phyloP scores from a whole-genome alignment of 2,113 vertebrate species.

The Carettochelys insculpta region DNA sequence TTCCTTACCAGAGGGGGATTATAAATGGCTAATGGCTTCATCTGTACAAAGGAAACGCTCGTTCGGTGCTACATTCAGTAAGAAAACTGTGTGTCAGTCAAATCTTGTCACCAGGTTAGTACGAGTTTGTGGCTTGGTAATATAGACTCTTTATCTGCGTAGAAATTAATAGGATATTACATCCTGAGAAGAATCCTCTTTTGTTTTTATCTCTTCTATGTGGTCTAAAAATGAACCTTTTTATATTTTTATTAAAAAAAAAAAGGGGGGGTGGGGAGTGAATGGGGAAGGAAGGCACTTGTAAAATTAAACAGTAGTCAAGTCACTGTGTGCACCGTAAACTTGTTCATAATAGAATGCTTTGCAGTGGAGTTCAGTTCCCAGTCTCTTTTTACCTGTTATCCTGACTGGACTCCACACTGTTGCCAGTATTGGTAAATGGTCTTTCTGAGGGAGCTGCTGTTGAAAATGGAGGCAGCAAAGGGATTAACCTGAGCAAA shows the following conservation, averaged over 20 bases:
- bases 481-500: background rate
- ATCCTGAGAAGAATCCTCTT: background rate
- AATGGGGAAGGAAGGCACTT: background rate
- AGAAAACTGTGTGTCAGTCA: constrained; percentile 57
- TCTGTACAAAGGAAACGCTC: constrained; percentile 44
- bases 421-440: background rate
- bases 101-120: constrained; percentile 57
- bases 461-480: constrained; percentile 25
- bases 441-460: background rate
- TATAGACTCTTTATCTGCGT: background rate
- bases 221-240: background rate
- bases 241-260: no score
- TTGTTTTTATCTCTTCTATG: background rate
- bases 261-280: background rate
- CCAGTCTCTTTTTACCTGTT: constrained; percentile 1
- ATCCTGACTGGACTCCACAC: background rate
- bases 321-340: background rate
- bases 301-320: background rate
- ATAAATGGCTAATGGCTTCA: constrained; percentile 53
- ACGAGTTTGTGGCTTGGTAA: background rate
- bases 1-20: constrained; percentile 34
- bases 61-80: background rate
- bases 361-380: background rate
- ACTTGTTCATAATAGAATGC: background rate
- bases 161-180: background rate